Base-by-base conservation (phyloP, 2,888 invertebrate genomes). In the Caenorhabditis panamensis region DNA sequence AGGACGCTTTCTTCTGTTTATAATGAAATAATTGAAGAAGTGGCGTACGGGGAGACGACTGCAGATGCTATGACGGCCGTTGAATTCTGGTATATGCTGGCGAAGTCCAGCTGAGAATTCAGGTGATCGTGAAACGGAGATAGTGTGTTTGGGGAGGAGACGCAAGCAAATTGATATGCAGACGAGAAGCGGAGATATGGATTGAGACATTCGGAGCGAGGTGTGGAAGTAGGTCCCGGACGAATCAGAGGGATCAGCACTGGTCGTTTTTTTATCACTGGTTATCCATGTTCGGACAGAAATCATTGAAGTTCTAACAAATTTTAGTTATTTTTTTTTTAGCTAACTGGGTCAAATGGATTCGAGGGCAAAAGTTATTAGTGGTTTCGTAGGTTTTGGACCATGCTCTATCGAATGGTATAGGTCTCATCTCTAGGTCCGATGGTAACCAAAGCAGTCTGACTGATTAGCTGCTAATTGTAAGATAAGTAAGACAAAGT, bases 11-110 rank as follows among this genome's bases (percentile, higher is more conserved):
- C 59, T 31, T 53, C 36, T 66, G 78, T 66, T 68, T 66, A 71
- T 69, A 66, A 71, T 68, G 64, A 78, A 69, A 78, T 69, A 71
- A 69, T 71, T 69, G 68, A 59, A 77, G 68, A 69, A 63, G 36
- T 49, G 63, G 53, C 24, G 53, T 22, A 47, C 13, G 37, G 22
- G 59, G 31, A 18, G 18, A 18, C 20, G 53, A 49, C n/a, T 31
- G 18, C 28, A 16, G 51, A 9, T 53, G 36, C 54, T 37, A 37
- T 59, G 71, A 62, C 62, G 59, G 51, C 20, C 49, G 69, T 51
- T 9, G 49, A 63, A 63, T 71, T 78, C 75, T 75, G 75, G 75
- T 75, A 75, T 75, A 53, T 62, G n/a, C 31, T 26, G 20, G 31
- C 13, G 18, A 59, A 36, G 59, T 75, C 75, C 75, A 75, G 75